Conservation (phyloP, 1,140 invertebrate species). For the Latrodectus geometricus region DNA sequence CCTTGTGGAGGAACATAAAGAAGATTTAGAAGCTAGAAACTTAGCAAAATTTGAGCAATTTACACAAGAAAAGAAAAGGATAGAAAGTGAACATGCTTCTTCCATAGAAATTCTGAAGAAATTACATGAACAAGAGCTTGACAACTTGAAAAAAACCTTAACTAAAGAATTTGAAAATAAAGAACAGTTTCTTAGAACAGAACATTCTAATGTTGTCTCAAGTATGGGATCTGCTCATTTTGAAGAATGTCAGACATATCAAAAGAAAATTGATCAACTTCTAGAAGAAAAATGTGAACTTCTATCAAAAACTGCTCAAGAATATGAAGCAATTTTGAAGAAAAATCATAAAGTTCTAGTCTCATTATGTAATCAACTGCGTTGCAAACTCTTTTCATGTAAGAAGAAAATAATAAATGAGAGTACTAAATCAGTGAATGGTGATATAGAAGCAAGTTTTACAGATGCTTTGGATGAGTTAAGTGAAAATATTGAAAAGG, state of each 20-base stretch:
- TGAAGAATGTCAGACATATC: conserved; percentile 22
- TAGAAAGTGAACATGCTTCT: conserved; percentile 24
- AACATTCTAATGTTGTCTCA: conserved; percentile 20
- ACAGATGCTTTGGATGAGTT: conserved; percentile 39
- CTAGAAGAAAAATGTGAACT: conserved; percentile 56
- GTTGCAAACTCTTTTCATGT: background rate
- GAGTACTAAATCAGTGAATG: conserved; percentile 5
- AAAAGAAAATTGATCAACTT: conserved; percentile 55
- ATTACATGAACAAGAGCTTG: conserved; percentile 18
- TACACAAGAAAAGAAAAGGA: conserved; percentile 1
- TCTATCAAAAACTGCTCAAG: conserved; percentile 41
- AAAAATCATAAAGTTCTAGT: conserved; percentile 46
- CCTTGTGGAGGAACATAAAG: conserved; percentile 13
- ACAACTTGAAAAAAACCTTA: background rate
- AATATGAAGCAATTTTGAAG: conserved; percentile 51
- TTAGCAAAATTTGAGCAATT: background rate
- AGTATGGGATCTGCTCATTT: conserved; percentile 27
- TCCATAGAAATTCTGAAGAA: conserved; percentile 32
- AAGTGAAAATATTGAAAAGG: conserved; percentile 37
- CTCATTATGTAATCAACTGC: conserved; percentile 31
- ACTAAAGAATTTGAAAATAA: conserved; percentile 10
- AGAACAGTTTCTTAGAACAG: conserved; percentile 4
- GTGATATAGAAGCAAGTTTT: conserved; percentile 8
- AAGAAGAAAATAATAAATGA: conserved; percentile 30
- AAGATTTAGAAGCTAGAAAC: conserved; percentile 20